Conservation (phyloP, 2,797 vertebrate species). For the Tokudaia muenninki region DNA sequence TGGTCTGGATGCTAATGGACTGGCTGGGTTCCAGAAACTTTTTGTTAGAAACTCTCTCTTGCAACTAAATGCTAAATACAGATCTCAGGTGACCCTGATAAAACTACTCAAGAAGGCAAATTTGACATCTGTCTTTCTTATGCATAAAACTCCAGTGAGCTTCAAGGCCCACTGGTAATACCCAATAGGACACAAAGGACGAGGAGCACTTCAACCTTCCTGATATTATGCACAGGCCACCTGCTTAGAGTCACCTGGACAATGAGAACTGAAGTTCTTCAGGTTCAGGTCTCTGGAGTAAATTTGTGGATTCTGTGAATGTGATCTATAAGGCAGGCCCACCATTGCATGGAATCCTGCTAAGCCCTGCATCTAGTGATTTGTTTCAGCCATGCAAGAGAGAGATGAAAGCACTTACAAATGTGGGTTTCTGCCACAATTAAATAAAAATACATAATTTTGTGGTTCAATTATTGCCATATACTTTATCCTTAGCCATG, state of each 20-base stretch:
- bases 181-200: constrained; percentile 66
- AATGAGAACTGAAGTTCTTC: constrained; percentile 61
- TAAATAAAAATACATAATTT: constrained; percentile 18
- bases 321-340: constrained; percentile 31
- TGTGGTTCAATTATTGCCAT: neutral
- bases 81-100: constrained; percentile 78
- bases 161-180: constrained; percentile 69
- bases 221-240: constrained; percentile 2
- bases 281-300: constrained; percentile 41
- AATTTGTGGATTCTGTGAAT: constrained; percentile 57
- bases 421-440: constrained; percentile 24
- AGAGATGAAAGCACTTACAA: constrained; percentile 42
- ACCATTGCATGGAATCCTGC: neutral
- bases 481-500: neutral
- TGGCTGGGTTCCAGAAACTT: constrained; percentile 74
- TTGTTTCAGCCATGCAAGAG: constrained; percentile 16
- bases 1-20: constrained; percentile 69
- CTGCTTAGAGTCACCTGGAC: constrained; percentile 66
- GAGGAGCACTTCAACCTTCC: constrained; percentile 24
- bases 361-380: constrained; percentile 12
- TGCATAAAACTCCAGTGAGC: constrained; percentile 65
- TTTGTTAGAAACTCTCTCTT: constrained; percentile 70
- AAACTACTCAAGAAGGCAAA: constrained; percentile 79
- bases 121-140: constrained; percentile 75
- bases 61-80: constrained; percentile 73